Evolutionary conservation across 1,140 invertebrate species (phyloP).

Genomic region (Thrips palmi): DNA sequence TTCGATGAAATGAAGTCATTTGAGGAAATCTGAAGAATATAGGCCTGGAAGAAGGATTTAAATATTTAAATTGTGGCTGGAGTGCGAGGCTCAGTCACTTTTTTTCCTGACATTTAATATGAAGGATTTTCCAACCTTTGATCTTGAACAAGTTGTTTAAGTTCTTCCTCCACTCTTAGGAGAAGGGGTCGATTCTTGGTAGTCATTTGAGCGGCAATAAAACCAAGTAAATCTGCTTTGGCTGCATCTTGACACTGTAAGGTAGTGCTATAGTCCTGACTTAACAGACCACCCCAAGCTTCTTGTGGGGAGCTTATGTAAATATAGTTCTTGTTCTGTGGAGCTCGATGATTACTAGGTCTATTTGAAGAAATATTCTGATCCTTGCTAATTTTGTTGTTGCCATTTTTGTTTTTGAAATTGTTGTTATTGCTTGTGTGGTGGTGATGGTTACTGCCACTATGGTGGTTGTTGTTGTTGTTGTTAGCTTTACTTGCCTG

Average conservation of each 20-base stretch:
- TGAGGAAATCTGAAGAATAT: slow-evolving; percentile 67
- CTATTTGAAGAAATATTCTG: no score
- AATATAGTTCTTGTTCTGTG: no score
- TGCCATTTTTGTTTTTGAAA: no score
- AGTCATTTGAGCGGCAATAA: no score
- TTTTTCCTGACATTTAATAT: not conserved
- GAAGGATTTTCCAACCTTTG: slow-evolving; percentile 38
- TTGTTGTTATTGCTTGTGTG: no score
- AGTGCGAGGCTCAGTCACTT: not conserved
- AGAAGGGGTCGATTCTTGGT: slow-evolving; percentile 69
- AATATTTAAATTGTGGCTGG: not conserved
- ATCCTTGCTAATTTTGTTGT: no score
- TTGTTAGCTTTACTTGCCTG: slow-evolving; percentile 27
- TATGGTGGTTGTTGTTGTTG: slow-evolving; percentile 22
- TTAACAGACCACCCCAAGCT: no score
- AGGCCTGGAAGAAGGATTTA: slow-evolving; percentile 24
- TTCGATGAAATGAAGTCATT: slow-evolving; percentile 86
- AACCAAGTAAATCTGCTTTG: no score
- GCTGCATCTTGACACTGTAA: no score
- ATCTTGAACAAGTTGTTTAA: slow-evolving; percentile 67
- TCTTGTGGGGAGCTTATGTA: no score
- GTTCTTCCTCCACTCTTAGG: slow-evolving; percentile 71
- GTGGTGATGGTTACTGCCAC: slow-evolving; percentile 25
- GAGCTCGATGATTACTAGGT: no score
- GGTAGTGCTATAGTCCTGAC: no score